Conservation (phyloP, 2,797 vertebrate genomes). For the Coluber constrictor region DNA sequence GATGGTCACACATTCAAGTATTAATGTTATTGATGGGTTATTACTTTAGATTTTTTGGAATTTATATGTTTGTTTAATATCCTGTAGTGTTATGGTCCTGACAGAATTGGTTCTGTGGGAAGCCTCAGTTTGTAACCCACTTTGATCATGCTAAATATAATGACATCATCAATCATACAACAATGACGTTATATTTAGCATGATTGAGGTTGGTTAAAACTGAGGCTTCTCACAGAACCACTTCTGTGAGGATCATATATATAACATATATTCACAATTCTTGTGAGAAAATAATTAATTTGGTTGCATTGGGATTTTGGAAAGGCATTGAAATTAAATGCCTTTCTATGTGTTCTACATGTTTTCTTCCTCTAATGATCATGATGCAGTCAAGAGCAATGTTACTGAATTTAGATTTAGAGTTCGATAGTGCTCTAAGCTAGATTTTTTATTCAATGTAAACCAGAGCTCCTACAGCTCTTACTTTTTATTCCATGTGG, state of each 20-base stretch:
- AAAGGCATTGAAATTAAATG: not conserved
- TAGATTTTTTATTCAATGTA: not conserved
- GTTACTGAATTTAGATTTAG: not conserved
- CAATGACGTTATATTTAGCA: not conserved
- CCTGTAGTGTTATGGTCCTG: not conserved
- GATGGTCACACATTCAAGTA: not conserved
- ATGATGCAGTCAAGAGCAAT: not conserved
- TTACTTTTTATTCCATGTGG: not conserved
- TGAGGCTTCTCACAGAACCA: not conserved
- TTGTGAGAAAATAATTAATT: not conserved
- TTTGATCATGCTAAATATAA: not conserved
- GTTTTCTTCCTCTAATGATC: not conserved
- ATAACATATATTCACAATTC: not conserved
- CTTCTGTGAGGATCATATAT: not conserved
- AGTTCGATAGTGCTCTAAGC: not conserved
- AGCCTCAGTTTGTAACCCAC: not conserved
- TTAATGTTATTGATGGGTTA: not conserved
- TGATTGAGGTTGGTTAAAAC: not conserved
- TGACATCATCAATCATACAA: not conserved
- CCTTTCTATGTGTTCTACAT: not conserved
- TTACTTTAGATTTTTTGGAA: not conserved
- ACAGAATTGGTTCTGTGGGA: not conserved
- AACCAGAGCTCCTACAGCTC: not conserved
- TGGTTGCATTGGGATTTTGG: not conserved
- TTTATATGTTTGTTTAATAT: not conserved